Conservation (phyloP, 1,140 invertebrate species). For the Diploscapter pachys region DNA sequence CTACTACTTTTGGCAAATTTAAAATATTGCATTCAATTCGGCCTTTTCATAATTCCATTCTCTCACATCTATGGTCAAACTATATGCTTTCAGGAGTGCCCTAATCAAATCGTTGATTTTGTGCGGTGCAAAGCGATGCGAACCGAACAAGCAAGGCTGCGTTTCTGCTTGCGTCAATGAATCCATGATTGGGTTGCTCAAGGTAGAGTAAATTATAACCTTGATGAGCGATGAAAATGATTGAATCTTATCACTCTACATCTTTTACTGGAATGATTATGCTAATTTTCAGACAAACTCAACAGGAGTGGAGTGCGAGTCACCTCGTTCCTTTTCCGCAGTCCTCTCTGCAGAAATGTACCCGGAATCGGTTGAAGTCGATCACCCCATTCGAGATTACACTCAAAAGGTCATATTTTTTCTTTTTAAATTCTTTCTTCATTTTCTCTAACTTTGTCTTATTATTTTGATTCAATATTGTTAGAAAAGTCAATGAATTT, state of each 20-base stretch:
- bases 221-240: background rate
- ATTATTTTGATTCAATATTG: too few relatives aligned
- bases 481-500: too few relatives aligned
- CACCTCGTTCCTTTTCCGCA: background rate
- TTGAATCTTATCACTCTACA: background rate
- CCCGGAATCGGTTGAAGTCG: background rate
- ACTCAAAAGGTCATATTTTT: slow-evolving; percentile 23
- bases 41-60: background rate
- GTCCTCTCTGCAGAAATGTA: slow-evolving; percentile 9
- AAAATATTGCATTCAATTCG: background rate
- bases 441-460: too few relatives aligned
- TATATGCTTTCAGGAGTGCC: slow-evolving; percentile 36
- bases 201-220: background rate
- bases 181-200: slow-evolving; percentile 13
- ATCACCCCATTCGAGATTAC: slow-evolving; percentile 18
- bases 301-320: slow-evolving; percentile 6
- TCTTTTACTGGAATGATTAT: too few relatives aligned
- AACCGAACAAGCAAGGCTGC: slow-evolving; percentile 42
- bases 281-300: slow-evolving; percentile 24
- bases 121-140: slow-evolving; percentile 48
- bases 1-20: background rate
- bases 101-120: slow-evolving; percentile 50
- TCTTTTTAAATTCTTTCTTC: background rate
- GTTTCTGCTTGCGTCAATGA: slow-evolving; percentile 58
- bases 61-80: slow-evolving; percentile 13